phyloP scores from a whole-genome alignment of 1,140 invertebrate genomes.

The Musca vetustissima region DNA sequence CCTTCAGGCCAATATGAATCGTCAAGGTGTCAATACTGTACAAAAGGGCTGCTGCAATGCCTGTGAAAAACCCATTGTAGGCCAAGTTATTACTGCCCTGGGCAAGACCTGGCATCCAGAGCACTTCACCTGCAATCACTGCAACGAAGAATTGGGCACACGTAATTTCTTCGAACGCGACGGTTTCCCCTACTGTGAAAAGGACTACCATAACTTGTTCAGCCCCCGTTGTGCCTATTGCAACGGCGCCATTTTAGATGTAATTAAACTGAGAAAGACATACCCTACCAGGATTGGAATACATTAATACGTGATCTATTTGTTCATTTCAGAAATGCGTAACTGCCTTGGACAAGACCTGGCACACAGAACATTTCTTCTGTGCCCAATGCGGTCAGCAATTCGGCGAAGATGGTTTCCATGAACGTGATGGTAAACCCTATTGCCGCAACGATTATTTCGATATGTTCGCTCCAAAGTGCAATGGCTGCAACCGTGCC shows the following conservation, averaged over 20 bases:
- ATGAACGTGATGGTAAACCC: constrained; percentile 90
- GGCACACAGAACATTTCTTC: constrained; percentile 99
- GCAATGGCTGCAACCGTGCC: constrained; percentile 92
- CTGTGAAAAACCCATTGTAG: constrained; percentile 97
- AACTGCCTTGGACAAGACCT: constrained; percentile 96
- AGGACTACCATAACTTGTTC: constrained; percentile 97
- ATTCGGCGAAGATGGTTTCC: constrained; percentile 96
- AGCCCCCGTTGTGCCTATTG: constrained; percentile 97
- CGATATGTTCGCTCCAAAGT: constrained; percentile 98
- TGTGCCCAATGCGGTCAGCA: constrained; percentile 97
- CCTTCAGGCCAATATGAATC: constrained; percentile 87
- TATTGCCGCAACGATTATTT: constrained; percentile 97
- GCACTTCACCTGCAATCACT: constrained; percentile 97
- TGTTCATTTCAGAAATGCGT: constrained; percentile 88
- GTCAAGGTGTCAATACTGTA: constrained; percentile 95
- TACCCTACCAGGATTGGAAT: neutral
- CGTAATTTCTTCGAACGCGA: constrained; percentile 98
- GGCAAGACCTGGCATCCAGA: constrained; percentile 99
- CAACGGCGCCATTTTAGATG: constrained; percentile 97
- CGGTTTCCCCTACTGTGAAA: constrained; percentile 95
- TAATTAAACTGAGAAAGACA: constrained; percentile 58
- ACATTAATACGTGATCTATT: constrained; percentile 5
- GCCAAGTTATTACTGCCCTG: constrained; percentile 90
- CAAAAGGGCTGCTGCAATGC: constrained; percentile 98
- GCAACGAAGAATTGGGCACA: constrained; percentile 93